A percentile compares a stretch with the other conserved stretches of the same genome.
Conservation (phyloP, 2,113 vertebrate species). For the Calidris pugnax region DNA sequence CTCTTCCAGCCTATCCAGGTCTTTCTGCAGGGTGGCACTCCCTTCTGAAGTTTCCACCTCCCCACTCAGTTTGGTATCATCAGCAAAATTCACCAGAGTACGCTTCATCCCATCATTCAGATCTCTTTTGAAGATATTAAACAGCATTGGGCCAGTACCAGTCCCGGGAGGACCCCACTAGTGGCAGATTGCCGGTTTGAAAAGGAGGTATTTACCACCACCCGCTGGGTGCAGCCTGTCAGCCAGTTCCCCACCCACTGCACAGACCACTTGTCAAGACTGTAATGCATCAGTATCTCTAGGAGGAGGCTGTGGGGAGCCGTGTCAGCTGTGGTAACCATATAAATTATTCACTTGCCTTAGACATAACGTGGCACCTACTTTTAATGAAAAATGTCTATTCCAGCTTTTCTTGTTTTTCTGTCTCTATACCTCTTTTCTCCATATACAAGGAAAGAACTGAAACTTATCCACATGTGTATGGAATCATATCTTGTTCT, state of each 20-base stretch:
- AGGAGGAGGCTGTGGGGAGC: background rate
- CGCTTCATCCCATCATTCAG: background rate
- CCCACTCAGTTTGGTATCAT: background rate
- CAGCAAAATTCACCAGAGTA: background rate
- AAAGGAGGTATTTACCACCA: background rate
- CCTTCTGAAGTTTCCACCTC: background rate
- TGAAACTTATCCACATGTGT: accelerated
- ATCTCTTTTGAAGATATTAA: background rate
- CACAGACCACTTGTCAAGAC: background rate
- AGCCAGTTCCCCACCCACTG: background rate
- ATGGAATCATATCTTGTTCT: background rate
- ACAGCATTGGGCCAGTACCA: accelerated
- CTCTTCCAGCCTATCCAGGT: background rate
- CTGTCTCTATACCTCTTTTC: background rate
- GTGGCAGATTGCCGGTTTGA: background rate
- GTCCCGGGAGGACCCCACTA: background rate
- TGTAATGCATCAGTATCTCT: background rate
- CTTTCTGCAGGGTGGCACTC: background rate
- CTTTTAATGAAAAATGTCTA: background rate
- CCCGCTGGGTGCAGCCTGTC: no score
- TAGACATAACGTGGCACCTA: background rate
- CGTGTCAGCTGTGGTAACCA: accelerated
- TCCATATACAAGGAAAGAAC: background rate
- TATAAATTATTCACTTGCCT: background rate
- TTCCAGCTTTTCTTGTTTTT: background rate